Evolutionary conservation across 2,797 vertebrate genomes (phyloP).

Genomic region (Sebastiscus tertius): DNA sequence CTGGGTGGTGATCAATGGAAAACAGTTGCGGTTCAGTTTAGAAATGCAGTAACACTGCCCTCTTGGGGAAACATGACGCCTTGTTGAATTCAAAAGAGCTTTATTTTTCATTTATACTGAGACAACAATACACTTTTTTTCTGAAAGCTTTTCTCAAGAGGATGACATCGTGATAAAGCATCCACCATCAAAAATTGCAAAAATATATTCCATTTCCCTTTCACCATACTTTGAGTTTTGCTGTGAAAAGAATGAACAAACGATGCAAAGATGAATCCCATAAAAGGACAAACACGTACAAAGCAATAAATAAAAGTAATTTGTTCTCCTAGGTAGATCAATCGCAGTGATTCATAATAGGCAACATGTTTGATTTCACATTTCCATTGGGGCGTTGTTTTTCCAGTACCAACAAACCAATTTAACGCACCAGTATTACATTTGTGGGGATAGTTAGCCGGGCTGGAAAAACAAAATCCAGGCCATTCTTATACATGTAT

Average conservation of each 20-base stretch:
- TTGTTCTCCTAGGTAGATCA: slow-evolving; percentile 60
- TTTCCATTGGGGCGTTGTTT: slow-evolving; percentile 54
- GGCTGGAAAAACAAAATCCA: slow-evolving; percentile 20
- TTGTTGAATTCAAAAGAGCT: slow-evolving; percentile 58
- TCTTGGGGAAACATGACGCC: slow-evolving; percentile 33
- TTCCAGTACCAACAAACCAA: slow-evolving; percentile 51
- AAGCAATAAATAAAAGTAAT: slow-evolving; percentile 75
- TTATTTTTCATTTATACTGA: slow-evolving; percentile 71
- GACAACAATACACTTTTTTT: slow-evolving; percentile 66
- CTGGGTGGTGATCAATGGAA: not conserved
- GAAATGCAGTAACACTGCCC: slow-evolving; percentile 36
- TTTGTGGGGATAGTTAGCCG: slow-evolving; percentile 27
- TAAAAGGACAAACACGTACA: slow-evolving; percentile 56
- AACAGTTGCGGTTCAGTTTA: not conserved
- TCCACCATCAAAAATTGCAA: slow-evolving; percentile 71
- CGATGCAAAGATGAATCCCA: slow-evolving; percentile 53
- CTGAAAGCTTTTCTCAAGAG: slow-evolving; percentile 64
- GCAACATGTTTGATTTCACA: slow-evolving; percentile 64
- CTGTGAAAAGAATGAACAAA: slow-evolving; percentile 57
- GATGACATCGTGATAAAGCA: slow-evolving; percentile 58
- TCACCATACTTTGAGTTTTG: slow-evolving; percentile 57
- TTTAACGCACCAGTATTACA: slow-evolving; percentile 26
- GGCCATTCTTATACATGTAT: not conserved
- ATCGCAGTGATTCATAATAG: slow-evolving; percentile 50
- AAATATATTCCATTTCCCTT: slow-evolving; percentile 79